Evolutionary conservation across 2,797 vertebrate genomes (phyloP).

Genomic region (Arctocebus calabarensis): DNA sequence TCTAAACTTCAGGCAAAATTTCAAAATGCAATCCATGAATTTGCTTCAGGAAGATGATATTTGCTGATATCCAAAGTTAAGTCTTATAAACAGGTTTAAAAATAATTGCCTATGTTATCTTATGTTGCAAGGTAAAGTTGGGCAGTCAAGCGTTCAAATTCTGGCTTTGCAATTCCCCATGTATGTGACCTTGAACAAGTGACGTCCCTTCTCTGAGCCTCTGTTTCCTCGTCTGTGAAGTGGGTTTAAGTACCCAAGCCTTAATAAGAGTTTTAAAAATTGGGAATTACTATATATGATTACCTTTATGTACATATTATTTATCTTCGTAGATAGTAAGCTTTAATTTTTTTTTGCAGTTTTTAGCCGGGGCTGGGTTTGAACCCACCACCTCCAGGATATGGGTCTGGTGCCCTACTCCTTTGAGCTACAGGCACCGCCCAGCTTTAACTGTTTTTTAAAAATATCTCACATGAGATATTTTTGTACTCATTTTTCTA

Average conservation of each 20-base stretch:
- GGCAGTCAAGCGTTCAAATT: background rate
- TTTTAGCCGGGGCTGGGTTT: no score
- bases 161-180: background rate
- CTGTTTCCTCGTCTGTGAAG: background rate
- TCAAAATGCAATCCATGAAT: background rate
- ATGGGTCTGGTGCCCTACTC: no score
- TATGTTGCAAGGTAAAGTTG: background rate
- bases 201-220: background rate
- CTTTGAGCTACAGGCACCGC: no score
- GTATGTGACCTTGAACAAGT: background rate
- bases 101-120: background rate
- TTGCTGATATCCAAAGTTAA: background rate
- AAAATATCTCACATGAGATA: background rate
- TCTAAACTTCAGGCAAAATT: slow-evolving; percentile 48
- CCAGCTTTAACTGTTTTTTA: background rate
- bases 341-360: background rate
- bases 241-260: background rate
- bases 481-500: background rate
- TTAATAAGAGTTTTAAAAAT: slow-evolving; percentile 13
- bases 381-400: no score
- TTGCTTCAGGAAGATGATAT: background rate
- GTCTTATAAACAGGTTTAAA: slow-evolving; percentile 20
- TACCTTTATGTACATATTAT: background rate
- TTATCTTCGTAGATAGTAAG: slow-evolving; percentile 24
- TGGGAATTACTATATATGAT: background rate